Evolutionary conservation across 2,888 invertebrate genomes (phyloP).

Genomic region (Leucoptera coffeella): DNA sequence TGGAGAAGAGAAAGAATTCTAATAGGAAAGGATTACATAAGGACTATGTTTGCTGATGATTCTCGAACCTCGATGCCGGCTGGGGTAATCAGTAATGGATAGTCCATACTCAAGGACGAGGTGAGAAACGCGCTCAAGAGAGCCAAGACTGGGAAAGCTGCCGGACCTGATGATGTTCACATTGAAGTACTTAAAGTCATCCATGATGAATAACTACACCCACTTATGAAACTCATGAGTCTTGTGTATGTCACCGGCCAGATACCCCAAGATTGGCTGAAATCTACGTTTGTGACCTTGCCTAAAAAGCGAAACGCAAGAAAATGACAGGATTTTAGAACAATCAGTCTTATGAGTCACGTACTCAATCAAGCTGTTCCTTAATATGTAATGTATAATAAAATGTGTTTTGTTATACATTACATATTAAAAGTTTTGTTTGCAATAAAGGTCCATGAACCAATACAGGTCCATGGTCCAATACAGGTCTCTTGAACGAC

Average conservation of each 20-base stretch:
- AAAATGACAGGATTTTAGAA: background rate
- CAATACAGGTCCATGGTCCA: background rate
- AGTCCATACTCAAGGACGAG: too few relatives aligned
- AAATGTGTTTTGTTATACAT: background rate
- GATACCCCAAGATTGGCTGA: background rate
- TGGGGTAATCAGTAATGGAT: too few relatives aligned
- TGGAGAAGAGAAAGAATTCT: too few relatives aligned
- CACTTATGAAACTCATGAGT: background rate
- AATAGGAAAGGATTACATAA: too few relatives aligned
- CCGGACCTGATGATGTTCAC: too few relatives aligned
- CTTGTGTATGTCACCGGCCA: background rate
- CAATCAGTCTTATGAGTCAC: background rate
- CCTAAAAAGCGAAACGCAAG: slow-evolving; percentile 1
- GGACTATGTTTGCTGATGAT: too few relatives aligned
- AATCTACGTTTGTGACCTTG: slow-evolving; percentile 1
- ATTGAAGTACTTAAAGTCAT: background rate
- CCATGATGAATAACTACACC: background rate
- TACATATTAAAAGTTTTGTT: slow-evolving; percentile 1
- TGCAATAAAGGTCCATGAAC: slow-evolving; percentile 1
- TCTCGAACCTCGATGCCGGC: too few relatives aligned
- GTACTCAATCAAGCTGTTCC: background rate
- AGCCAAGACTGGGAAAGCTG: too few relatives aligned
- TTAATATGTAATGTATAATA: background rate
- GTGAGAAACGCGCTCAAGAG: too few relatives aligned
- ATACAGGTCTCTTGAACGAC: too few relatives aligned